These are phyloP conservation scores for Dromiciops gliroides DNA, from an alignment of 2,113 vertebrate genomes.

Conservation along the genomic window DNA sequence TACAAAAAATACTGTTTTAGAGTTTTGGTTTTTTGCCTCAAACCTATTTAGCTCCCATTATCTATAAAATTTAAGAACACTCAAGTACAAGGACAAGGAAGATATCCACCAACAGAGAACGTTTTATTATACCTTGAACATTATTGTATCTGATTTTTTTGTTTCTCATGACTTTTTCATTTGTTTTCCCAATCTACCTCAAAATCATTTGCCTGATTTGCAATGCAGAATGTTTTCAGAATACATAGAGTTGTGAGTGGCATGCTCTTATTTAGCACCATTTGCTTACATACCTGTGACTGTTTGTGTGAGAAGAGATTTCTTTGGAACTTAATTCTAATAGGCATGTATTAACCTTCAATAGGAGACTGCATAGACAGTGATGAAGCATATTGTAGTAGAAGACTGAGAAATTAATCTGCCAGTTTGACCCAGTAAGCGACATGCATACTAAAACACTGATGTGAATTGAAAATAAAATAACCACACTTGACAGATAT, in stretches of 20 bases:
- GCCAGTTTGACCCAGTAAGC: conserved; percentile 87
- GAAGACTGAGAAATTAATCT: conserved; percentile 84
- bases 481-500: conserved; percentile 89
- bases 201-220: conserved; percentile 39
- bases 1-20: background rate
- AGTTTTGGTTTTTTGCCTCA: background rate
- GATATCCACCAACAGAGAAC: background rate
- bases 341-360: conserved; percentile 76
- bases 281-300: conserved; percentile 57
- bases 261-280: conserved; percentile 12
- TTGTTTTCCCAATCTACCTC: conserved; percentile 17
- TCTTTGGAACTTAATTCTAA: conserved; percentile 72
- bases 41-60: background rate
- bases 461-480: conserved; percentile 90
- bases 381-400: conserved; percentile 79
- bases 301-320: conserved; percentile 59
- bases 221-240: background rate
- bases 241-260: background rate
- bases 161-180: background rate
- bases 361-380: conserved; percentile 61
- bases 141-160: background rate
- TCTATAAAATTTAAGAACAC: background rate
- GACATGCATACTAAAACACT: conserved; percentile 84
- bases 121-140: background rate
- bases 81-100: conserved; percentile 29